phyloP scores from a whole-genome alignment of 2,113 vertebrate species.

The Ciconia maguari region DNA sequence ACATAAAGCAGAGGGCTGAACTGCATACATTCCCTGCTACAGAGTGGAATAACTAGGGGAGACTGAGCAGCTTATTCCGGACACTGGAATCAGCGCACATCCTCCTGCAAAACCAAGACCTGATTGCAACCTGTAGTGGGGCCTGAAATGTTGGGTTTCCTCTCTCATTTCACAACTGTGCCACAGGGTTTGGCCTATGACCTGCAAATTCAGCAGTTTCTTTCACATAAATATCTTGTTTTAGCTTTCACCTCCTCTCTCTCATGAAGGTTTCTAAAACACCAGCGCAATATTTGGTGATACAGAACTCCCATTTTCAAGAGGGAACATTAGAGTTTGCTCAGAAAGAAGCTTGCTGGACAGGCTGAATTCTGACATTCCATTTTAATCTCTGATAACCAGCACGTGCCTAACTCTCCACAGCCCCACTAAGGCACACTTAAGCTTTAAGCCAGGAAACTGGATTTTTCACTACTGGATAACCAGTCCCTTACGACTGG shows the following conservation, averaged over 20 bases:
- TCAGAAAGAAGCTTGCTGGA: neutral
- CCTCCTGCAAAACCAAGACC: neutral
- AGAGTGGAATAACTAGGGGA: neutral
- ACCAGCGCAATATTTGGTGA: neutral
- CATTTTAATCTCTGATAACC: neutral
- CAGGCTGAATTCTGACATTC: neutral
- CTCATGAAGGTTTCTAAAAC: neutral
- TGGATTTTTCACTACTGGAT: neutral
- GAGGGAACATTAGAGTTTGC: neutral
- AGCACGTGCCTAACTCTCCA: neutral
- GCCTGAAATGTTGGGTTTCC: neutral
- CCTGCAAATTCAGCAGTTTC: neutral
- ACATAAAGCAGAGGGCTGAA: neutral
- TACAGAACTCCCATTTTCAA: neutral
- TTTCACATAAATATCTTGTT: neutral
- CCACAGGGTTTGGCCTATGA: neutral
- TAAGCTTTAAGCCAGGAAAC: neutral
- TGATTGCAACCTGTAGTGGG: neutral
- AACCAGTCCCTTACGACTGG: neutral
- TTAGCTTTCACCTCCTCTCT: neutral
- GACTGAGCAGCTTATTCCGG: neutral
- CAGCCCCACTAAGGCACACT: neutral
- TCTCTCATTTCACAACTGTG: neutral
- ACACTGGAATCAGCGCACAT: neutral
- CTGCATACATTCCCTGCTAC: neutral